Conservation (phyloP, 2,888 invertebrate species). For the Drosophila borborema region DNA sequence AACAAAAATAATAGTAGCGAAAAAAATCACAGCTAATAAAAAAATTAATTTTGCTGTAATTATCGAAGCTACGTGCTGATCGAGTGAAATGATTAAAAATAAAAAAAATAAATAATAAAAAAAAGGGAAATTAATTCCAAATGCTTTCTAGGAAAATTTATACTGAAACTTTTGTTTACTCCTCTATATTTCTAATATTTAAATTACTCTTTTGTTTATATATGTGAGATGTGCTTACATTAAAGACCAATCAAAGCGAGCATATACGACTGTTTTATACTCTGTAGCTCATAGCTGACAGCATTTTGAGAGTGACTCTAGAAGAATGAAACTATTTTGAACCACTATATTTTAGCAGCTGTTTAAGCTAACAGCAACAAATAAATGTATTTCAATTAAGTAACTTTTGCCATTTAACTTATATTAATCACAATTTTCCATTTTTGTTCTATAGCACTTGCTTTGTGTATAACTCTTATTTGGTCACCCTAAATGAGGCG, state of each 20-base stretch:
- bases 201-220: neutral
- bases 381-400: neutral
- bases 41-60: neutral
- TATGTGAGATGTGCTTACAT: neutral
- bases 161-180: neutral
- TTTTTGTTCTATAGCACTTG: neutral
- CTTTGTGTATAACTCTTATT: neutral
- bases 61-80: slow-evolving; percentile 8
- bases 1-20: neutral
- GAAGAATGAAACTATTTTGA: neutral
- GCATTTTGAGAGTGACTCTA: neutral
- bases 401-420: neutral
- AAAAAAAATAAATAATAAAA: neutral
- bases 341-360: neutral
- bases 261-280: neutral
- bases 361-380: no score
- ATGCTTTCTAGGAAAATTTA: neutral
- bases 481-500: neutral
- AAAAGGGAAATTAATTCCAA: neutral
- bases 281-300: neutral
- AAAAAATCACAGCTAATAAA: neutral
- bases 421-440: neutral
- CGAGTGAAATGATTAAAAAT: neutral
- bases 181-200: neutral
- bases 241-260: no score